phyloP scores from a whole-genome alignment of 2,113 vertebrate species.

The Tragelaphus buxtoni region DNA sequence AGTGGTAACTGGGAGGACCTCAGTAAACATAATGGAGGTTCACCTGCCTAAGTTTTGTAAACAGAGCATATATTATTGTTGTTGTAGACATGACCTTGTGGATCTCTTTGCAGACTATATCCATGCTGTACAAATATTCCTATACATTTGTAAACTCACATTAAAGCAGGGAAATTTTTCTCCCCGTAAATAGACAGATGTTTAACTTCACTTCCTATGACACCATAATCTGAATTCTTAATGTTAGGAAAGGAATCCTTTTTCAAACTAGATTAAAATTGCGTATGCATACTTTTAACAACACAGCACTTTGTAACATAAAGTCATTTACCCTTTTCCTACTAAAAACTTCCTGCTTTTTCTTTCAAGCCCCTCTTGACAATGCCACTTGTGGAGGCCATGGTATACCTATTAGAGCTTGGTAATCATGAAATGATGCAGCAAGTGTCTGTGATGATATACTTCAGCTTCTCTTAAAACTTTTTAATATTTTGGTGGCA shows the following conservation, averaged over 20 bases:
- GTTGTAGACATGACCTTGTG: constrained; percentile 29
- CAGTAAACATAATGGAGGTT: neutral
- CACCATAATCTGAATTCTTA: constrained; percentile 64
- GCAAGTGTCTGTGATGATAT: neutral
- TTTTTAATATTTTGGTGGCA: neutral
- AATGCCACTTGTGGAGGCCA: neutral
- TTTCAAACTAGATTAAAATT: neutral
- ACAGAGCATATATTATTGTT: neutral
- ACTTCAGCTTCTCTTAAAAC: neutral
- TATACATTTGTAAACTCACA: constrained; percentile 57
- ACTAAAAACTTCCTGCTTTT: neutral
- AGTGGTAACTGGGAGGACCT: neutral
- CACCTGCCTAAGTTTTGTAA: constrained; percentile 29
- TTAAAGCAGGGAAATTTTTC: constrained; percentile 67
- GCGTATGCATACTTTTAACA: neutral
- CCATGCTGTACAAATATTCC: constrained; percentile 63
- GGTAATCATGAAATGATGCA: neutral
- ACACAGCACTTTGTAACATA: neutral
- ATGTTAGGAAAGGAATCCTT: constrained; percentile 46
- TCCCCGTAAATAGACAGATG: constrained; percentile 66
- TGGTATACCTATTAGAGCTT: neutral
- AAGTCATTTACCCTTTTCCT: neutral
- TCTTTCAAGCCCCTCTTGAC: neutral
- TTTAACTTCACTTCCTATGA: constrained; percentile 70
- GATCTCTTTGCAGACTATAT: constrained; percentile 58